phyloP scores from a whole-genome alignment of 2,113 vertebrate species.

The Euleptes europaea region DNA sequence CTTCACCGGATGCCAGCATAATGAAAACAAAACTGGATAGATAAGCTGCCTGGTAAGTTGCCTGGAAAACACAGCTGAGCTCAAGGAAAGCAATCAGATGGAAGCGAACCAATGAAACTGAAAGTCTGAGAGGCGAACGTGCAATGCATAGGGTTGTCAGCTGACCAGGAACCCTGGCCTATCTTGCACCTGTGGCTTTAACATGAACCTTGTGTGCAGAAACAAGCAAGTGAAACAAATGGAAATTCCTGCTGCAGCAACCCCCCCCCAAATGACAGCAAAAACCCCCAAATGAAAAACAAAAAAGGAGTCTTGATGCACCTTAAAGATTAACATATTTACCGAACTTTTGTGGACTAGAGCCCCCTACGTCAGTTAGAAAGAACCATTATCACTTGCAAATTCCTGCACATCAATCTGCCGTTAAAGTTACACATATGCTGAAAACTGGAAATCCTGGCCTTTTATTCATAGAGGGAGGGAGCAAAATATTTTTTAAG shows the following conservation, averaged over 20 bases:
- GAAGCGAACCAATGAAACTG: constrained; percentile 34
- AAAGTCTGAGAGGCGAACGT: constrained; percentile 36
- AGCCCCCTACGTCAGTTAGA: background rate
- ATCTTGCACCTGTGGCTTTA: background rate
- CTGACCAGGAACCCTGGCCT: background rate
- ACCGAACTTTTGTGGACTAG: too few relatives aligned
- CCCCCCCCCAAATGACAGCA: too few relatives aligned
- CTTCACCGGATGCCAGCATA: constrained; percentile 71
- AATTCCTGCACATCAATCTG: background rate
- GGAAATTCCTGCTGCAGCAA: too few relatives aligned
- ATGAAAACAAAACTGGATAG: constrained; percentile 72
- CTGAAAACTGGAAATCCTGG: background rate
- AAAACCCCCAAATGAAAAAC: too few relatives aligned
- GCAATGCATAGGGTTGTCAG: constrained; percentile 26
- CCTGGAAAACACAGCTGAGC: constrained; percentile 65
- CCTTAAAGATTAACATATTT: too few relatives aligned
- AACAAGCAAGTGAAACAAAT: background rate
- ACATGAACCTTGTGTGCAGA: background rate
- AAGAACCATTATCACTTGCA: background rate
- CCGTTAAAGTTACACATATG: background rate
- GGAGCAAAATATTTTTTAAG: background rate
- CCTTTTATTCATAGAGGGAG: background rate
- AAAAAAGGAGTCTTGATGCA: too few relatives aligned
- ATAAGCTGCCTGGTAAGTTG: constrained; percentile 56
- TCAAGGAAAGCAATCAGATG: constrained; percentile 51